Conservation (phyloP, 2,797 vertebrate genomes). For the Tragopan temminckii region DNA sequence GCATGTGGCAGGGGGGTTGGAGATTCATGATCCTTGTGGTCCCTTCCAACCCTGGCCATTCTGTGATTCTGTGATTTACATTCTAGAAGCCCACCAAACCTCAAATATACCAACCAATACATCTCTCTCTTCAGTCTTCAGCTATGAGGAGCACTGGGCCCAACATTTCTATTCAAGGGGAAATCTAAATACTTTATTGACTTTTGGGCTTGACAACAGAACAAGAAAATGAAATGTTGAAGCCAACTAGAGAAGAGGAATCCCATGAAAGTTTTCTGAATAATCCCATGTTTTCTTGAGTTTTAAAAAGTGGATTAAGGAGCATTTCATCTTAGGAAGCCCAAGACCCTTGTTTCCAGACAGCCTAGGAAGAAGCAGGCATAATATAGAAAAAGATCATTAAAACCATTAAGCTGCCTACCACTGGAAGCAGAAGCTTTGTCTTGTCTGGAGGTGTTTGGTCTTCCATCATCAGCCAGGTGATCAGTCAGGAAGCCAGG, state of each 20-base stretch:
- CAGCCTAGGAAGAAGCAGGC: neutral
- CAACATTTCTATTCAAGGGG: neutral
- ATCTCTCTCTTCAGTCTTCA: neutral
- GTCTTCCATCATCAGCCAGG: neutral
- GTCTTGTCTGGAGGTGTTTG: neutral
- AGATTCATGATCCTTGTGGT: no score
- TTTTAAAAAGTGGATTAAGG: neutral
- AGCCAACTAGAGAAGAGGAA: fast-evolving
- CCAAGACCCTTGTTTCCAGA: neutral
- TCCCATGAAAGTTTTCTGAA: neutral
- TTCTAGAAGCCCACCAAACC: neutral
- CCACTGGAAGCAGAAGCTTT: fast-evolving
- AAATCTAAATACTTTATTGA: neutral
- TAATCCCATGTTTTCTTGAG: neutral
- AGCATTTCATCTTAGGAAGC: neutral
- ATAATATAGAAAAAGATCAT: neutral
- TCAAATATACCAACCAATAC: neutral
- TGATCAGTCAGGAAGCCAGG: neutral
- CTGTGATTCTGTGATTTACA: no score
- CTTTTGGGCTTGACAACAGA: neutral
- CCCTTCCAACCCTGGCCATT: no score
- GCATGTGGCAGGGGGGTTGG: no score
- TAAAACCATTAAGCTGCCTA: neutral
- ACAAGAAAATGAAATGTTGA: neutral
- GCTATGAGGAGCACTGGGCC: neutral